These are phyloP conservation scores for Muscidifurax raptorellus DNA, from an alignment of 1,140 invertebrate species.

Conservation along the genomic window DNA sequence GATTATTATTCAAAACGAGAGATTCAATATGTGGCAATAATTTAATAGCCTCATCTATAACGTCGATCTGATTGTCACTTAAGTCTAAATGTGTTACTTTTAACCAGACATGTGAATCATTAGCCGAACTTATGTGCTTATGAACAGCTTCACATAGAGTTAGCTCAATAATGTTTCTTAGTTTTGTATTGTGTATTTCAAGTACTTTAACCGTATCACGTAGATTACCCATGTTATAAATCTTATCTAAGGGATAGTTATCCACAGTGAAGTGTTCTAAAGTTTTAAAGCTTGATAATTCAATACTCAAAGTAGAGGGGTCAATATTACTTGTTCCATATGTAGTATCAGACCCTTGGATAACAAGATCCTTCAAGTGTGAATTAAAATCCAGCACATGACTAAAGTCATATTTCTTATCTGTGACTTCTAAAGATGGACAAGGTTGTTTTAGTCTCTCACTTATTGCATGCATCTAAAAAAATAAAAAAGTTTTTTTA, in stretches of 20 bases:
- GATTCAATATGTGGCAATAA: slow-evolving; percentile 85
- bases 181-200: slow-evolving; percentile 78
- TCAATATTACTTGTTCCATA: slow-evolving; percentile 89
- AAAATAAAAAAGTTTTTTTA: slow-evolving; percentile 58
- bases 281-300: slow-evolving; percentile 87
- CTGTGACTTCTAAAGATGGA: slow-evolving; percentile 82
- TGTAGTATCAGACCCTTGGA: slow-evolving; percentile 81
- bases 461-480: slow-evolving; percentile 91
- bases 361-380: slow-evolving; percentile 80
- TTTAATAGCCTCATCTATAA: slow-evolving; percentile 88
- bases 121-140: slow-evolving; percentile 72
- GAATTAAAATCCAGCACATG: slow-evolving; percentile 93
- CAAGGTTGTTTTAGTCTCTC: slow-evolving; percentile 91
- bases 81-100: slow-evolving; percentile 81
- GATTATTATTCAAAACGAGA: slow-evolving; percentile 86
- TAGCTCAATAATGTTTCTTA: slow-evolving; percentile 81
- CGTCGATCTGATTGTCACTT: slow-evolving; percentile 85
- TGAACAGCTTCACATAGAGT: slow-evolving; percentile 87
- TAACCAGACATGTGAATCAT: slow-evolving; percentile 73
- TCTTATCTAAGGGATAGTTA: slow-evolving; percentile 80
- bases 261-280: slow-evolving; percentile 80
- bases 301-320: slow-evolving; percentile 86
- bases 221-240: slow-evolving; percentile 81
- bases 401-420: slow-evolving; percentile 87
- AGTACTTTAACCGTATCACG: slow-evolving; percentile 81